Percentiles rank a stretch among this genome's conserved stretches.
phyloP scores from a whole-genome alignment of 2,888 invertebrate species.

The Acanthococcus lagerstroemiae region DNA sequence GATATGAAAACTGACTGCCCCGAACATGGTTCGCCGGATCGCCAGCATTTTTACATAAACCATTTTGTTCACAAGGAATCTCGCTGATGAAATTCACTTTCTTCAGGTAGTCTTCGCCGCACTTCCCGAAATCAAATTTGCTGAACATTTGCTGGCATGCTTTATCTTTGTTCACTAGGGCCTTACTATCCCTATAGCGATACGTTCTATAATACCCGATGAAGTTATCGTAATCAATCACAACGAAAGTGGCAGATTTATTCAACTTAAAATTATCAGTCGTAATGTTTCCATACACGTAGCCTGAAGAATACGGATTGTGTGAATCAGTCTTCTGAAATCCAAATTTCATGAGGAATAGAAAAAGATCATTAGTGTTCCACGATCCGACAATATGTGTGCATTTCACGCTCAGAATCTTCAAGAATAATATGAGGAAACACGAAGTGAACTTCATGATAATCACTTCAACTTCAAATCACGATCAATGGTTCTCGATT shows the following conservation, averaged over 20 bases:
- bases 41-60: conserved; percentile 81
- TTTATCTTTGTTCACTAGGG: conserved; percentile 51
- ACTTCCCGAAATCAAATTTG: conserved; percentile 69
- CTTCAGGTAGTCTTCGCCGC: conserved; percentile 70
- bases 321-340: conserved; percentile 90
- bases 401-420: conserved; percentile 12
- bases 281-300: conserved; percentile 91
- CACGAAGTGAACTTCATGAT: conserved; percentile 7
- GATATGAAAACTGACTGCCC: conserved; percentile 87
- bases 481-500: no score
- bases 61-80: conserved; percentile 68
- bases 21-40: conserved; percentile 77
- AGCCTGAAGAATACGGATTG: conserved; percentile 79
- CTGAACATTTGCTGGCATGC: conserved; percentile 83
- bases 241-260: conserved; percentile 70
- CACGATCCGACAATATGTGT: conserved; percentile 54
- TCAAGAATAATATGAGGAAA: conserved; percentile 14
- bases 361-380: conserved; percentile 63
- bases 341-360: conserved; percentile 89
- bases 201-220: conserved; percentile 67
- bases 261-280: conserved; percentile 47
- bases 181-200: background rate
- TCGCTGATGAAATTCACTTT: conserved; percentile 59
- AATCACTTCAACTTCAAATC: no score
- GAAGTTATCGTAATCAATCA: conserved; percentile 79